Conservation (phyloP, 2,888 invertebrate genomes). For the Cataglyphis livida region DNA sequence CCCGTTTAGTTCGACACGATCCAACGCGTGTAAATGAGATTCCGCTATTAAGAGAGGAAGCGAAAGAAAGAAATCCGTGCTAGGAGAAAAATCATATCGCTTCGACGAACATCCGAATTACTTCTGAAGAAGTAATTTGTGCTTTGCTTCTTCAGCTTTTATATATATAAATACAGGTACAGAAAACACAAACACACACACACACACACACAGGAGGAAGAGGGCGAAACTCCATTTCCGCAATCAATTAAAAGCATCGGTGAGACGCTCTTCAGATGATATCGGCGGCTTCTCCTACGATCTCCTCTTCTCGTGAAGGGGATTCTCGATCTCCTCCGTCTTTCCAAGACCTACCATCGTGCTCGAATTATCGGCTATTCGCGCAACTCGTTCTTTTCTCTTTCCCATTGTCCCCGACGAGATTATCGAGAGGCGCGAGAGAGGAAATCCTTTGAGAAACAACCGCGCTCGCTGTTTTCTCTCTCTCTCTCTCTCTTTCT, state of each 20-base stretch:
- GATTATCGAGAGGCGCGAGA: conserved; percentile 33
- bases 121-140: conserved; percentile 16
- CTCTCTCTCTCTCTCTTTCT: background rate
- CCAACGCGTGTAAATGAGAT: conserved; percentile 35
- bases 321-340: conserved; percentile 11
- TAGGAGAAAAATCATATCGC: background rate
- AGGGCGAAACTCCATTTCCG: conserved; percentile 19
- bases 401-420: conserved; percentile 40
- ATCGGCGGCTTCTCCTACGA: conserved; percentile 39
- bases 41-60: conserved; percentile 2
- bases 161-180: background rate
- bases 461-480: background rate
- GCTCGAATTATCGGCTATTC: conserved; percentile 65
- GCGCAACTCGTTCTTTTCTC: conserved; percentile 54
- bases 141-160: background rate
- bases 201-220: background rate
- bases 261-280: conserved; percentile 53
- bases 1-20: background rate
- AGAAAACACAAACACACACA: background rate
- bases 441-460: background rate
- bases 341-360: conserved; percentile 11
- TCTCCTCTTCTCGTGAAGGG: background rate
- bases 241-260: conserved; percentile 42
- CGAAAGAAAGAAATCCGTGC: conserved; percentile 15
- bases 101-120: background rate